Evolutionary conservation across 2,888 invertebrate genomes (phyloP).

Genomic region (Tipula vernalis): DNA sequence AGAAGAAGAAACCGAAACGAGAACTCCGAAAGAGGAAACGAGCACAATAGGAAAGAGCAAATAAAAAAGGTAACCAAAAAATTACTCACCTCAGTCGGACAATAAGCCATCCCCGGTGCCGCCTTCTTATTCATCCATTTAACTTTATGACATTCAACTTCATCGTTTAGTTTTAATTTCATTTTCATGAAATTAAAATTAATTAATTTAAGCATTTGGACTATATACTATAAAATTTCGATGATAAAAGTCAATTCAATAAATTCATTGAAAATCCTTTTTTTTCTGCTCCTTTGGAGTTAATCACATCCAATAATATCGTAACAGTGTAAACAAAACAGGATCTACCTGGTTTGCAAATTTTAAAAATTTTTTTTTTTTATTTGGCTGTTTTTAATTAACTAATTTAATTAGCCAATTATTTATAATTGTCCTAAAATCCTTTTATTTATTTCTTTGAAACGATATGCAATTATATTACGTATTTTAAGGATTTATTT

Average conservation of each 20-base stretch:
- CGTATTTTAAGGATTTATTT: neutral
- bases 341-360: neutral
- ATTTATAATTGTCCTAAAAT: neutral
- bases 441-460: neutral
- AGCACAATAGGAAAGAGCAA: too few relatives aligned
- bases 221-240: neutral
- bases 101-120: constrained; percentile 63
- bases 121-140: constrained; percentile 75
- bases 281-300: neutral
- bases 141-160: constrained; percentile 28
- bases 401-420: neutral
- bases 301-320: neutral
- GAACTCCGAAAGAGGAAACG: too few relatives aligned
- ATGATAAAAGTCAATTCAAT: neutral
- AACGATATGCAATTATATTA: neutral
- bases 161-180: neutral
- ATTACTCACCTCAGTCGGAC: constrained; percentile 54
- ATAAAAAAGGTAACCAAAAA: neutral
- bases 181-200: neutral
- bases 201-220: constrained; percentile 23
- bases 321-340: too few relatives aligned
- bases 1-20: too few relatives aligned
- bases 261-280: neutral
- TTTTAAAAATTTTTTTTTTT: neutral
- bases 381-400: neutral